Evolutionary conservation across 1,140 invertebrate genomes (phyloP), one percentile per base, ranked within the genome.

Genomic region (Pseudomyrmex dendroicus): DNA sequence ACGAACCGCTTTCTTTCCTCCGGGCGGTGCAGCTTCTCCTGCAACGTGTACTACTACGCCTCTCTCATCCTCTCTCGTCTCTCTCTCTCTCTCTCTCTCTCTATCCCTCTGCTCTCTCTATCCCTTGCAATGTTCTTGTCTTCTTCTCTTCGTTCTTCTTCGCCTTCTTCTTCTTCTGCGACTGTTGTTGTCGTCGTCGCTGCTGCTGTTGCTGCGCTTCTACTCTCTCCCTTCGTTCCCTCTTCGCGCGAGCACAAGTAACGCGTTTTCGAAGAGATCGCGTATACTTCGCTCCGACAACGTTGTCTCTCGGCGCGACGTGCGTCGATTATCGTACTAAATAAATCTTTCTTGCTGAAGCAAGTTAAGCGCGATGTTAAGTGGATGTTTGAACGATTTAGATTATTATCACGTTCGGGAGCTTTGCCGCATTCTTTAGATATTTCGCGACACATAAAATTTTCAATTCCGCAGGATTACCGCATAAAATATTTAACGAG

Each of bases 1-100:
- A 73, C 89, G 73, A 90, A 89, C 87, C 86, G 87, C 87, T 89
- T 90, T 90, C 87, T 87, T 91, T 89, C 92, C 93, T 93, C 85
- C 90, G 70, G 93, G 93, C 93, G 92, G 91, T 93, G 90, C 93
- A 94, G 92, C 93, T 93, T 94, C 92, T 94, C 90, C 86, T 72
- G 90, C 90, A 89, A 90, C 86, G 86, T 85, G 87, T 86, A 91
- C 87, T 67, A 68, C 72, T 61, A 64, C 84, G 66, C 84, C 70
- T 82, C 84, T 89, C 73, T 61, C 76, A 66, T 70, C 59, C 72
- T 20, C 62, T 12, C 67, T 56, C 73, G 20, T 63, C 10, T 73
- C 57, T 62, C 50, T 20, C 52, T 54, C 22, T 35, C 62, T 70
- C 59, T 64, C 50, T 48, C 22, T 64, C 25, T 63, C 10, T 73